Conservation (phyloP, 2,888 invertebrate genomes). For the Melinopterus prodromus region DNA sequence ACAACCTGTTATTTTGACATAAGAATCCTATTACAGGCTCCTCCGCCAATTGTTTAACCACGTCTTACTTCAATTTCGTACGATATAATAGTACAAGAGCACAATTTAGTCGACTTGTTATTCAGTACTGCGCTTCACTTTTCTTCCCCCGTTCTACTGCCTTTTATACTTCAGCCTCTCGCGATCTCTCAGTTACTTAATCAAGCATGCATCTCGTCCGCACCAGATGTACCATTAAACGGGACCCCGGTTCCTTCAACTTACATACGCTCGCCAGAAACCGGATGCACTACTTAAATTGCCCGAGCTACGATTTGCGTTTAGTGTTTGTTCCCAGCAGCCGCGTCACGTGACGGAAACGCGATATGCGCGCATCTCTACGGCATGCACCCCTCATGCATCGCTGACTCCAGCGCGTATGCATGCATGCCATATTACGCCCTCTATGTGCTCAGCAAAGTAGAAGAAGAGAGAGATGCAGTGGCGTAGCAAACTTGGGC, state of each 20-base stretch:
- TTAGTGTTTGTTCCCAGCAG: background rate
- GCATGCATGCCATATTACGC: background rate
- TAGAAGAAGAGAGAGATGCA: conserved; percentile 7
- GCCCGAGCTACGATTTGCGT: background rate
- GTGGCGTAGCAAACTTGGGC: conserved; percentile 11
- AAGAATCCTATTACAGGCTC: too few species aligned
- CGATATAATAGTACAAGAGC: too few species aligned
- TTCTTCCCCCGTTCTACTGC: background rate
- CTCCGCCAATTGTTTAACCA: too few species aligned
- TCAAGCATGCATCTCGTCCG: background rate
- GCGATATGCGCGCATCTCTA: background rate
- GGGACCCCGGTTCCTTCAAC: background rate
- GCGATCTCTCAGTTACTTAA: background rate
- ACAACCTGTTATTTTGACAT: too few species aligned
- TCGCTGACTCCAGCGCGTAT: background rate
- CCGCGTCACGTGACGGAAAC: background rate
- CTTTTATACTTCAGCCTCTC: background rate
- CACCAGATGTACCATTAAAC: background rate
- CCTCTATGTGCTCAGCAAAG: background rate
- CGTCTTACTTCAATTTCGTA: too few species aligned
- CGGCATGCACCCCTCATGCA: background rate
- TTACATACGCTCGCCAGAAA: background rate
- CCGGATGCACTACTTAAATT: background rate
- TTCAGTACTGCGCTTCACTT: background rate
- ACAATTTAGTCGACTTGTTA: too few species aligned